phyloP scores from a whole-genome alignment of 2,113 vertebrate species.

The Donacobius atricapilla region DNA sequence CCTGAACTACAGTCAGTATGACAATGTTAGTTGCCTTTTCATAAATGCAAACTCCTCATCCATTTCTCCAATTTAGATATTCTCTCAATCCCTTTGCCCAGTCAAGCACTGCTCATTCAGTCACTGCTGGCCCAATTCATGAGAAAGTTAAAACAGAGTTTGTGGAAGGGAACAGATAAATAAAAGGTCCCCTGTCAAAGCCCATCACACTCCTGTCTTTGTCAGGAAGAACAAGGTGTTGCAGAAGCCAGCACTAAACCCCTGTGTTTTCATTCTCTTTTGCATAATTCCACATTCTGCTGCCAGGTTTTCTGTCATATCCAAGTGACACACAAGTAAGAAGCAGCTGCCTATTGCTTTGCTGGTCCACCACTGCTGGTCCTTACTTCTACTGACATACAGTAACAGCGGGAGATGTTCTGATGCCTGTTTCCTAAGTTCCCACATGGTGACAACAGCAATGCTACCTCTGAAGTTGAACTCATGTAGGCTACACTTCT shows the following conservation, averaged over 20 bases:
- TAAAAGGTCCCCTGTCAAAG: not conserved
- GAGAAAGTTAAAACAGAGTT: not conserved
- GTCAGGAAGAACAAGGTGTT: not conserved
- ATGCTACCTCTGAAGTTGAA: not conserved
- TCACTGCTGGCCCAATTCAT: not conserved
- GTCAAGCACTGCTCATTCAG: not conserved
- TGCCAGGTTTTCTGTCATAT: not conserved
- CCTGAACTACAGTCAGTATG: not conserved
- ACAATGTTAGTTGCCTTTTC: not conserved
- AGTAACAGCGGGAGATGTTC: not conserved
- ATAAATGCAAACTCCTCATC: not conserved
- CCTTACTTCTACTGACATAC: not conserved
- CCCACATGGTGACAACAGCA: not conserved
- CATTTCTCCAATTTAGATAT: not conserved
- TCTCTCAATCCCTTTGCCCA: not conserved
- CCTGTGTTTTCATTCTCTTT: not conserved
- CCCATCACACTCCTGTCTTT: not conserved
- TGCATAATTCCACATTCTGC: not conserved
- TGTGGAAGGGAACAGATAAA: not conserved
- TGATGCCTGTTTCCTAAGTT: not conserved
- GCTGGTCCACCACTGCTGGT: not conserved
- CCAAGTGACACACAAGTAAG: not conserved
- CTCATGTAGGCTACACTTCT: not conserved
- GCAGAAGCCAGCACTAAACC: not conserved
- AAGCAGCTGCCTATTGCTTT: not conserved